Evolutionary conservation across 1,140 invertebrate species (phyloP).

Genomic region (Alviniconcha marisindica): DNA sequence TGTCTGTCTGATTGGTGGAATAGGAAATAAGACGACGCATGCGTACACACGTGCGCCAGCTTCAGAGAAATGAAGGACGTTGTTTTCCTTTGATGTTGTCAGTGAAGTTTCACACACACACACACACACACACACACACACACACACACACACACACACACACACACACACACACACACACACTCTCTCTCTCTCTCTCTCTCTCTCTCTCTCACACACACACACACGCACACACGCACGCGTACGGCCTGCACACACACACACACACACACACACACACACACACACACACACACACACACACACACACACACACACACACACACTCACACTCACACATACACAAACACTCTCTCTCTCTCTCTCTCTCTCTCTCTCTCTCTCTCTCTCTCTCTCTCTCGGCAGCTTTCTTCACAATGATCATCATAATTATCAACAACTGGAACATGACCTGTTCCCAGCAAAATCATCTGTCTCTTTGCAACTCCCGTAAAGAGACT

Average conservation of each 20-base stretch:
- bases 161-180: background rate
- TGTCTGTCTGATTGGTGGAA: too few relatives aligned
- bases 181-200: too few relatives aligned
- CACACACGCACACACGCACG: background rate
- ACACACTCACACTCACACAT: background rate
- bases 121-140: background rate
- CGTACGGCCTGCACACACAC: background rate
- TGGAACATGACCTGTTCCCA: too few relatives aligned
- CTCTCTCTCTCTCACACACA: background rate
- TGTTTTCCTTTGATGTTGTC: too few relatives aligned
- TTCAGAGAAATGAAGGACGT: too few relatives aligned
- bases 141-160: constrained; percentile 9
- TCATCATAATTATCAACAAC: too few relatives aligned
- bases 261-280: background rate
- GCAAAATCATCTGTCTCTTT: too few relatives aligned
- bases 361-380: background rate
- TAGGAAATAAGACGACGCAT: too few relatives aligned
- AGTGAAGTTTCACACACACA: too few relatives aligned
- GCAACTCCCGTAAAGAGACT: too few relatives aligned
- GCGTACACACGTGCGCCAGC: too few relatives aligned
- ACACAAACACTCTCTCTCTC: background rate
- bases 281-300: constrained; percentile 18
- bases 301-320: too few relatives aligned
- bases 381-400: background rate
- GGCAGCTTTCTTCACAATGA: background rate